Percentiles rank a stretch among this genome's conserved stretches.
Evolutionary conservation across 2,113 vertebrate genomes (phyloP).

Genomic region (Sylvietta virens): DNA sequence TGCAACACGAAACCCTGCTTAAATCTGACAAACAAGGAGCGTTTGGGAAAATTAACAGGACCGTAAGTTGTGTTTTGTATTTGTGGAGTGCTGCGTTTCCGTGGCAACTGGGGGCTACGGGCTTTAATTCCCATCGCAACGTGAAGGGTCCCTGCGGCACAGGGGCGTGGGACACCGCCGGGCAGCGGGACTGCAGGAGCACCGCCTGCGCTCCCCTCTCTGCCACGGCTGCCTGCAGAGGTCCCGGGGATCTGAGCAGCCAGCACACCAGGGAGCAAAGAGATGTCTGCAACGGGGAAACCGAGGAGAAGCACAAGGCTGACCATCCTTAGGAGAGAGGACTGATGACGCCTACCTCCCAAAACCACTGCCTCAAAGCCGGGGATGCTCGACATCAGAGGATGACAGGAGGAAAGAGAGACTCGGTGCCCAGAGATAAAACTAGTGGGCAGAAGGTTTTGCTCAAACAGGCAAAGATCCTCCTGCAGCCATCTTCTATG

Average conservation of each 20-base stretch:
- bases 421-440: not conserved
- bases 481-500: not conserved
- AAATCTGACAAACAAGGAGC: not conserved
- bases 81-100: constrained; percentile 42
- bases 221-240: not conserved
- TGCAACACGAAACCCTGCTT: not conserved
- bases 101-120: not conserved
- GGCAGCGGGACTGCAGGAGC: not conserved
- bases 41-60: not conserved
- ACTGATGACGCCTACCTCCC: fast-evolving
- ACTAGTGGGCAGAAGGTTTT: not conserved
- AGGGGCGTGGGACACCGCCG: not conserved
- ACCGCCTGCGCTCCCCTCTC: fast-evolving
- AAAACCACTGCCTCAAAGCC: not conserved
- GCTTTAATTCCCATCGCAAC: not conserved
- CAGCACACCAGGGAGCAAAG: not conserved
- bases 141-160: not conserved
- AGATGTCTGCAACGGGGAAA: not conserved
- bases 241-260: fast-evolving
- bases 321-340: not conserved
- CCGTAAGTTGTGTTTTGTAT: not conserved
- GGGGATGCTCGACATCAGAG: not conserved
- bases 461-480: not conserved
- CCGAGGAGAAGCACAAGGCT: not conserved
- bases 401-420: not conserved